Evolutionary conservation across 2,797 vertebrate species (phyloP), one percentile per base, ranked within the genome.

Genomic region (Saxicola maurus): DNA sequence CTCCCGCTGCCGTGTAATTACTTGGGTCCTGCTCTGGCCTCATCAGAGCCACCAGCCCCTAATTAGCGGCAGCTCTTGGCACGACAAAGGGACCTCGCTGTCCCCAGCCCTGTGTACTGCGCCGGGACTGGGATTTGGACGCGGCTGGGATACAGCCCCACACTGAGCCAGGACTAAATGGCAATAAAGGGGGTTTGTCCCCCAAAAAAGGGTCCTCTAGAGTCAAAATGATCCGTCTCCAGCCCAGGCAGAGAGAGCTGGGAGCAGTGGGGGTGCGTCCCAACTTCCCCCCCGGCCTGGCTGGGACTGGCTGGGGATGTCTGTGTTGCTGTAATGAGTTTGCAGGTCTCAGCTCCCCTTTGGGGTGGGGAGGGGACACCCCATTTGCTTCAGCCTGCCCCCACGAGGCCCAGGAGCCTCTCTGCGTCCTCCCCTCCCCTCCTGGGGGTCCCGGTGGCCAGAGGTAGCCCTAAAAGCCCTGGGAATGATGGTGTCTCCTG

Each of bases 1-100:
- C 17, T 76, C 9, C 35, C 6, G 28, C 35, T 3, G 21, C 74
- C 55, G 31, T 94, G 28, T 95, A 94, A 96, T 96, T 96, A 95
- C 1, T 13, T 13, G 68, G 68, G 46, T 62, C 40, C 23, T 23
- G 30, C 19, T 69, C 65, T 10, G 18, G 51, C 43, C 61, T 45
- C 35, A 0, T 25, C 74, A 52, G 61, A 74, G 76, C 18, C 19
- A 6, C 46, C 28, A 59, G 25, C 62, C 60, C 51, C 81, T 87
- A 60, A 91, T 91, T 82, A 92, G 43, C 24, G 20, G 59, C 43
- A 4, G 5, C 17, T 67, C 35, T 37, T 17, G 30, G 76, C 62
- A 43, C n/a, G 38, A 11, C 62, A 7, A 6, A 81, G 31, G 62
- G 37, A 56, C 38, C 35, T 4, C 4, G 37, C 24, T 1, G 0